Evolutionary conservation across 2,888 invertebrate genomes (phyloP).

Genomic region (Cancer borealis): DNA sequence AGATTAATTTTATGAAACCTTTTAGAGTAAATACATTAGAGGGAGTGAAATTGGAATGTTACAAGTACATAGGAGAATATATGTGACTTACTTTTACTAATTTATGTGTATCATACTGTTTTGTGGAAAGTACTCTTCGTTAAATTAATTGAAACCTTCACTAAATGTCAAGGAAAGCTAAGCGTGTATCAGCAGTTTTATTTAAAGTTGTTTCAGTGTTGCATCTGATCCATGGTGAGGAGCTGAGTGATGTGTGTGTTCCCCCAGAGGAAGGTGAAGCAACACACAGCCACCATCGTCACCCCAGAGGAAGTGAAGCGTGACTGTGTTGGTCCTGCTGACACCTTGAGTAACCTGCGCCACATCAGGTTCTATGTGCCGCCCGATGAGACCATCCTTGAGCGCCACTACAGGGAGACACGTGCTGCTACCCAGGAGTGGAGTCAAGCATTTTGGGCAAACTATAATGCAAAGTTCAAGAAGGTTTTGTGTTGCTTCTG

Average conservation of each 20-base stretch:
- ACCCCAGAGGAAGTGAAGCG: constrained; percentile 71
- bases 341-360: constrained; percentile 89
- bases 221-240: background rate
- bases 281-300: background rate
- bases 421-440: constrained; percentile 88
- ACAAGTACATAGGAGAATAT: too few species aligned
- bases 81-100: too few species aligned
- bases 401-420: constrained; percentile 84
- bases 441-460: constrained; percentile 92
- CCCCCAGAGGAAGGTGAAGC: constrained; percentile 10
- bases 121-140: background rate
- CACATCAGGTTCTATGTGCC: constrained; percentile 84
- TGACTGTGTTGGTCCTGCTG: constrained; percentile 90
- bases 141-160: background rate
- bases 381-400: constrained; percentile 84
- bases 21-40: too few species aligned
- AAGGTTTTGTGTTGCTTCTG: constrained; percentile 82
- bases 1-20: too few species aligned
- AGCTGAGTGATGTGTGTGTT: background rate
- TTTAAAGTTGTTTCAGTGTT: background rate
- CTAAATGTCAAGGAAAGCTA: background rate
- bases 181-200: background rate
- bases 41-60: too few species aligned
- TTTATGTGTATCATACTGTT: background rate
- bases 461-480: constrained; percentile 89